Base-by-base conservation (phyloP, 2,113 vertebrate species). In the Turdus rufiventris region DNA sequence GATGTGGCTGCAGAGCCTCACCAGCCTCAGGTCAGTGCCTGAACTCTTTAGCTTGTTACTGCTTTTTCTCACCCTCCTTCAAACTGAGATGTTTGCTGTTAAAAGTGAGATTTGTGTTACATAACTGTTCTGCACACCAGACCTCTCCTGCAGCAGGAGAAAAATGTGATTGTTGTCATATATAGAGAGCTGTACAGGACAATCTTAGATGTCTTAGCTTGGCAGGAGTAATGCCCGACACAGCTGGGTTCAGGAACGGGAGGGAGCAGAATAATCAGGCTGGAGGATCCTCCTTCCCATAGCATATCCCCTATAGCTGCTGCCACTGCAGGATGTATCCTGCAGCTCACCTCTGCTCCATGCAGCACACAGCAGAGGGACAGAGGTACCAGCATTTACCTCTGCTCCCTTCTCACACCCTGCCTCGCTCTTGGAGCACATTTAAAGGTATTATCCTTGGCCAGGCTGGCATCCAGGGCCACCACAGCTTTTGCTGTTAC, bases 191-290 rank as follows among this genome's bases (percentile, higher is more conserved):
- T 78, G 29, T 48, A 23, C 29, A 42, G 66, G 66, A 77, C 26
- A 5, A 1, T 9, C 36, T 72, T 10, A 60, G 48, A 68, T n/a
- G 42, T 7, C 51, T 71, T 19, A 71, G 36, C 68, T 36, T 31
- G 47, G 25, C 57, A 57, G 67, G 34, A 61, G 18, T 25, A 50
- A 48, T 0, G 0, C 5, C 43, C 10, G 57, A 63, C 8, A 7
- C 4, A 11, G 40, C 45, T 3, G 3, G 40, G 53, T 12, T 67
- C 34, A 60, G 47, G 34, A 21, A 42, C 36, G 66, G 58, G 28
- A 85, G 29, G 29, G 18, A 75, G 15, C 36, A 75, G 66, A 75
- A 63, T 15, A 67, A 68, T 11, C 0, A 0, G 18, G 24, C 45
- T 63, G 48, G n/a, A 85, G 38, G 54, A 34, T 57, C 36, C 62